Evolutionary conservation across 1,140 invertebrate genomes (phyloP).

Genomic region (Brachystomella parvula): DNA sequence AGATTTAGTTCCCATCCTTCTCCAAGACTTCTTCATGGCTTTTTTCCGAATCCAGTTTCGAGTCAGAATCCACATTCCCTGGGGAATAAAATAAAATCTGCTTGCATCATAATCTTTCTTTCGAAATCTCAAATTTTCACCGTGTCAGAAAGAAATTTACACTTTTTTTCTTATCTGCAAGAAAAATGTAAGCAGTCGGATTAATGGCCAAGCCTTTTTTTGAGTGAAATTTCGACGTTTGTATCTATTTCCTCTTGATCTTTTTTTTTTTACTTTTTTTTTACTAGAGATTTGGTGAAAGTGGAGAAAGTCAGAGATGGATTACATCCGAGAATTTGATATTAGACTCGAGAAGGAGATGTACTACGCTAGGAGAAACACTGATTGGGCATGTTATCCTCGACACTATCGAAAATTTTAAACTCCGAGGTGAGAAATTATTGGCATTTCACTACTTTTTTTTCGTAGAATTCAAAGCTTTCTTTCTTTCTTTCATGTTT

Average conservation of each 20-base stretch:
- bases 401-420: constrained; percentile 67
- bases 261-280: background rate
- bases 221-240: background rate
- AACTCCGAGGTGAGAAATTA: constrained; percentile 60
- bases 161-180: background rate
- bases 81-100: too few species aligned
- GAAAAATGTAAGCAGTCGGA: background rate
- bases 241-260: background rate
- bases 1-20: too few species aligned
- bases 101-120: too few species aligned
- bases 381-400: constrained; percentile 61
- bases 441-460: constrained; percentile 10
- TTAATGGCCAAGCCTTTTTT: background rate
- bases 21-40: too few species aligned
- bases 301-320: constrained; percentile 57
- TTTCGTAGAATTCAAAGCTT: constrained; percentile 1
- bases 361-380: constrained; percentile 67
- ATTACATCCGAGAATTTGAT: constrained; percentile 70
- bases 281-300: too few species aligned
- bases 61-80: too few species aligned
- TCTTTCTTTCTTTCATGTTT: background rate
- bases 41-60: too few species aligned
- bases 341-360: constrained; percentile 66
- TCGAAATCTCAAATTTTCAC: too few species aligned
- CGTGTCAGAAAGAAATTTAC: background rate